Base-by-base conservation (phyloP, 2,888 invertebrate species). In the Malthinus seriepunctatus region DNA sequence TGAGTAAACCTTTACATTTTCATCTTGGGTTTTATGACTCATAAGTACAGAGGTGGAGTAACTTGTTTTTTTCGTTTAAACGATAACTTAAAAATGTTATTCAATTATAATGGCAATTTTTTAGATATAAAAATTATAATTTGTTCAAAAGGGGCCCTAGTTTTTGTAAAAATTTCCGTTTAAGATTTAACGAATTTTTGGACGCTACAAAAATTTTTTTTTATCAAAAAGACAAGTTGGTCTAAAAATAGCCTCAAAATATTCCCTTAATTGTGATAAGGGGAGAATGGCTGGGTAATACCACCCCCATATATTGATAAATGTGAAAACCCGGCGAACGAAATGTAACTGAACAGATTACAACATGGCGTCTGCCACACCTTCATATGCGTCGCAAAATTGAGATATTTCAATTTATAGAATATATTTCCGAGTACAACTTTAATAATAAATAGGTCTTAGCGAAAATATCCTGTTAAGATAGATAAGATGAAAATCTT, bases 321-420 rank as follows among this genome's bases (percentile, higher is more conserved):
- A 70, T 66, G 63, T 63, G 60, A 56, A 64, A 63, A 65, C 63
- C 67, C 58, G 60, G 60, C 60, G 56, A 53, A 53, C 52, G 47
- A 56, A 61, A 56, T 56, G 56, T 56, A 56, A 52, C 55, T 33
- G 50, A 50, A 50, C 38, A 50, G 60, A 61, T 73, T 70, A 72
- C 78, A 78, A 78, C 72, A 78, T 78, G 78, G 78, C 78, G 77
- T 70, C 74, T 69, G 77, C 78, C 78, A 78, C 78, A 78, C 78
- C 78, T 78, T 75, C 74, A 63, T 73, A 76, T 76, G 75, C 76
- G 76, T 73, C 75, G 74, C 71, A 69, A 61, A 62, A 45, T 39
- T 35, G 15, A 23, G 23, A 38, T 34, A 49, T 38, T 54, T 49
- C 32, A 10, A 9, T 32, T 8, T 8, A 42, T 31, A 15, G 12